phyloP scores from a whole-genome alignment of 2,797 vertebrate genomes.

The Aphelocoma californica region DNA sequence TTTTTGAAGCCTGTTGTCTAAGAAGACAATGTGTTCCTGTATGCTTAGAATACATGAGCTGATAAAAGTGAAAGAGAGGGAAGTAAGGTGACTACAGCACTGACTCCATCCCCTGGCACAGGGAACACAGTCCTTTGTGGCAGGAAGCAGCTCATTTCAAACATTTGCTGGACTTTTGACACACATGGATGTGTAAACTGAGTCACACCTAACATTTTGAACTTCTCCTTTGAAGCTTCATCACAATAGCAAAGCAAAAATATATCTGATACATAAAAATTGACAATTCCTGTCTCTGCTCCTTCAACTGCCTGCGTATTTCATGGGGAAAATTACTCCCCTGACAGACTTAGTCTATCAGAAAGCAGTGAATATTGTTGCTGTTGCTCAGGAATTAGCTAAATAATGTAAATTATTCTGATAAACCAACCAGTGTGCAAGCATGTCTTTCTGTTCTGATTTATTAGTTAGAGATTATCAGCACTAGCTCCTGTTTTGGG shows the following conservation, averaged over 20 bases:
- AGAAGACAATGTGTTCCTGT: neutral
- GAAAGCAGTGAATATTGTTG: slow-evolving; percentile 45
- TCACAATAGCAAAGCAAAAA: neutral
- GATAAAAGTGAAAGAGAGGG: neutral
- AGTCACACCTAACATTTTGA: neutral
- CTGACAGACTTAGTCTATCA: slow-evolving; percentile 48
- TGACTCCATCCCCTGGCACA: neutral
- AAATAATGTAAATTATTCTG: neutral
- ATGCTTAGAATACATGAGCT: neutral
- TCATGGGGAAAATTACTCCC: slow-evolving; percentile 50
- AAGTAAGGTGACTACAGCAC: neutral
- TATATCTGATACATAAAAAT: neutral
- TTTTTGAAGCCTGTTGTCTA: slow-evolving; percentile 11
- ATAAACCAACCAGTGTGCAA: neutral
- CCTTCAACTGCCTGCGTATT: slow-evolving; percentile 53
- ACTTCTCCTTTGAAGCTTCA: neutral
- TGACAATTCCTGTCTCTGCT: neutral
- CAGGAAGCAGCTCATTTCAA: neutral
- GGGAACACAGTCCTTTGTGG: neutral
- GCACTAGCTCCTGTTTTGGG: neutral
- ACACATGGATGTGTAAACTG: neutral
- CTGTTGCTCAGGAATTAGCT: slow-evolving; percentile 55
- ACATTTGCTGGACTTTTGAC: neutral
- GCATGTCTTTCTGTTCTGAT: neutral
- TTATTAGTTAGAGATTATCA: neutral